These are phyloP conservation scores for Pterophyllum scalare DNA, from an alignment of 2,113 vertebrate genomes.

Conservation along the genomic window DNA sequence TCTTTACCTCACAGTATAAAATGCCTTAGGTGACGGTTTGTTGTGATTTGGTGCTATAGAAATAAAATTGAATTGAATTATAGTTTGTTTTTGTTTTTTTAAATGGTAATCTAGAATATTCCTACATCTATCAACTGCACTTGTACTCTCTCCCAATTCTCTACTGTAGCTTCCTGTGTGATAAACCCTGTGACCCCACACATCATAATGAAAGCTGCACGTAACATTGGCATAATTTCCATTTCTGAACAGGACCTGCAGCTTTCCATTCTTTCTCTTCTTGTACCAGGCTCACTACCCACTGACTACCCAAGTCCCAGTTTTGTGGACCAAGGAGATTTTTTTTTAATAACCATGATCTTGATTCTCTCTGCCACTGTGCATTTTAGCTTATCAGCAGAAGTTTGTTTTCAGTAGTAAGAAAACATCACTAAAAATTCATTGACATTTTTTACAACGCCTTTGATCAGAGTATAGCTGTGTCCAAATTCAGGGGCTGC, in stretches of 20 bases:
- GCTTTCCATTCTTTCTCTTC: neutral
- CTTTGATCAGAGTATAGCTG: too few species aligned
- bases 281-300: neutral
- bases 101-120: conserved; percentile 12
- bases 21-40: too few species aligned
- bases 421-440: neutral
- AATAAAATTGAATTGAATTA: too few species aligned
- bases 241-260: neutral
- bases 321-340: neutral
- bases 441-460: neutral
- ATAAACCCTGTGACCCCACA: neutral
- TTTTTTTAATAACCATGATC: neutral
- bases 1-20: too few species aligned
- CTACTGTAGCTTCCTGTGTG: neutral
- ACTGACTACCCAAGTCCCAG: neutral
- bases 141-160: neutral
- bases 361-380: neutral
- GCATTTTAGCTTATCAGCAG: neutral
- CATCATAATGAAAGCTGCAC: neutral
- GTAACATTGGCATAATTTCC: too few species aligned
- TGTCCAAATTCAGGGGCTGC: too few species aligned
- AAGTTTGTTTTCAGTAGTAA: neutral
- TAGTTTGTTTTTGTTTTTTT: neutral
- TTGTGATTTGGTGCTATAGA: too few species aligned
- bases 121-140: neutral